A percentile compares a stretch with the other conserved stretches of the same genome.
Conservation (phyloP, 2,888 invertebrate genomes). For the Andricus quercusramuli region DNA sequence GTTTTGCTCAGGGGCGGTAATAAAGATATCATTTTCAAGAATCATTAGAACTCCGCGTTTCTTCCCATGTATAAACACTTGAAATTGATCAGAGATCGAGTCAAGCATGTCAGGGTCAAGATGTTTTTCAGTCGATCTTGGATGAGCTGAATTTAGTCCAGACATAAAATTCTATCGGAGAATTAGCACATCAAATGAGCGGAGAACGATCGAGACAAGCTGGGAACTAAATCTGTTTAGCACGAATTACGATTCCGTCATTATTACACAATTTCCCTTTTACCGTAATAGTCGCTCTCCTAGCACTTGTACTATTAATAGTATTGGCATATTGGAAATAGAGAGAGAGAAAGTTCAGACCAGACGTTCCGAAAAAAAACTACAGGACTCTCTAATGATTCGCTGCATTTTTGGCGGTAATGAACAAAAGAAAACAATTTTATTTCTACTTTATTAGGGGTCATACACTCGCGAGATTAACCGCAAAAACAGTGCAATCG, state of each 20-base stretch:
- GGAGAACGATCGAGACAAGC: constrained; percentile 33
- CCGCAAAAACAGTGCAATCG: constrained; percentile 43
- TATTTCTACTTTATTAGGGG: constrained; percentile 29
- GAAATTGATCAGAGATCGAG: constrained; percentile 2
- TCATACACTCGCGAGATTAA: not conserved
- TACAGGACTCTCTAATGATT: constrained; percentile 38
- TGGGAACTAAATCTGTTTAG: constrained; percentile 39
- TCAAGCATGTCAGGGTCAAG: constrained; percentile 35
- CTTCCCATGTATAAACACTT: not conserved
- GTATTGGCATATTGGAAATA: constrained; percentile 49
- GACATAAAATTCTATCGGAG: constrained; percentile 28
- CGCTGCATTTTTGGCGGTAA: constrained; percentile 25
- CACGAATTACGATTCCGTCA: constrained; percentile 36
- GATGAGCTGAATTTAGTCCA: constrained; percentile 26
- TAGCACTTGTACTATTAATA: constrained; percentile 63
- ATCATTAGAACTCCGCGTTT: not conserved
- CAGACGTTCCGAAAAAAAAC: not conserved
- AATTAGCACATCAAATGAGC: constrained; percentile 32
- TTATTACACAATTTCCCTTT: constrained; percentile 57
- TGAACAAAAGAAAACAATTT: constrained; percentile 39
- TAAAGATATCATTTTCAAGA: not conserved
- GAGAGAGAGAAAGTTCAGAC: constrained; percentile 61
- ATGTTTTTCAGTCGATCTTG: constrained; percentile 15
- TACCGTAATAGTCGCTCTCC: constrained; percentile 63
- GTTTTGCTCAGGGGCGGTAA: not conserved